Conservation (phyloP, 2,113 vertebrate species). For the Brachyhypopomus occidentalis region DNA sequence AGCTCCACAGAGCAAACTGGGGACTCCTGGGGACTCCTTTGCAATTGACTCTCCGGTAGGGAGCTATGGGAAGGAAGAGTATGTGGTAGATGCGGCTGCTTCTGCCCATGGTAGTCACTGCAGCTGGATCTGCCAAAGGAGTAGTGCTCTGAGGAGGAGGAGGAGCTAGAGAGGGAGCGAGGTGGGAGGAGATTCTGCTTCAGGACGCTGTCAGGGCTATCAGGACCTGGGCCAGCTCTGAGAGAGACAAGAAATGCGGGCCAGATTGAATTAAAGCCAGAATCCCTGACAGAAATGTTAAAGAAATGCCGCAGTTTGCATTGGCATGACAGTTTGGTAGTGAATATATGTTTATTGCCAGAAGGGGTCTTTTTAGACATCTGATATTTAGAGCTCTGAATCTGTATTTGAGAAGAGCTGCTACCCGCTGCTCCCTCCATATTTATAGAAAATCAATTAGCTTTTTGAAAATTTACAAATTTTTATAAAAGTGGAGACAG, state of each 20-base stretch:
- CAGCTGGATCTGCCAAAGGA: slow-evolving; percentile 54
- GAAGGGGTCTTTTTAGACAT: too few relatives aligned
- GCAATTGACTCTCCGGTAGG: slow-evolving; percentile 64
- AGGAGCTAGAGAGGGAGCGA: slow-evolving; percentile 64
- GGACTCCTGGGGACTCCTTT: slow-evolving; percentile 41
- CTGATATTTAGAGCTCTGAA: too few relatives aligned
- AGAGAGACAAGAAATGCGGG: slow-evolving; percentile 9
- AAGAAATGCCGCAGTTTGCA: neutral
- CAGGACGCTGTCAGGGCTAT: slow-evolving; percentile 85
- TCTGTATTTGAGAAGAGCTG: too few relatives aligned
- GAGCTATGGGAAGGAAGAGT: slow-evolving; percentile 44
- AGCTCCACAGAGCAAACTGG: slow-evolving; percentile 77
- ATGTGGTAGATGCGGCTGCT: slow-evolving; percentile 51
- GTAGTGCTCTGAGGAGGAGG: slow-evolving; percentile 66
- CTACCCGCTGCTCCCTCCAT: too few relatives aligned
- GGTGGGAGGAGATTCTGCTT: slow-evolving; percentile 85
- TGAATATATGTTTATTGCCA: neutral
- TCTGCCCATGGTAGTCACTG: slow-evolving; percentile 47
- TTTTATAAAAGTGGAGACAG: neutral
- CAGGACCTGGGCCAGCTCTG: slow-evolving; percentile 68
- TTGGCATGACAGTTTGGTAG: neutral
- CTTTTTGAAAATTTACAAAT: neutral
- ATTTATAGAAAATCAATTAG: neutral
- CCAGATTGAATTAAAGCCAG: slow-evolving; percentile 28
- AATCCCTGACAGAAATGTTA: neutral